These are phyloP conservation scores for Diadegma fenestrale DNA, from an alignment of 2,888 invertebrate genomes.

Conservation along the genomic window DNA sequence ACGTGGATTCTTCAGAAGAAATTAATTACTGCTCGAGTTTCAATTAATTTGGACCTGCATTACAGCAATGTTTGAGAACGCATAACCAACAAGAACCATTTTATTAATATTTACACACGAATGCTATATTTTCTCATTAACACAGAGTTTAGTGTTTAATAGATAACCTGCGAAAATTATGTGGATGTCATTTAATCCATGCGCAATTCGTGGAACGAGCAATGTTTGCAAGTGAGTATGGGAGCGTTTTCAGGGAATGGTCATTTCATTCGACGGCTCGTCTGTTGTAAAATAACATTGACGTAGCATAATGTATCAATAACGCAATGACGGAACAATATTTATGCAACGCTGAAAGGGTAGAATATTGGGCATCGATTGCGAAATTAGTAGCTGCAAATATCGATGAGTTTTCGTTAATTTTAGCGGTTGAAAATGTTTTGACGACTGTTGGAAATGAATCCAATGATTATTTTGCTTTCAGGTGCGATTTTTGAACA, in stretches of 20 bases:
- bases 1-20: not conserved
- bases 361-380: slow-evolving; percentile 75
- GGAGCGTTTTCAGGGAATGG: slow-evolving; percentile 20
- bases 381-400: slow-evolving; percentile 73
- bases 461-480: not conserved
- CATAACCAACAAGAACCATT: not conserved
- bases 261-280: not conserved
- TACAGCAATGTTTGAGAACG: not conserved
- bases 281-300: not conserved
- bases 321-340: slow-evolving; percentile 26
- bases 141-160: slow-evolving; percentile 2
- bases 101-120: not conserved
- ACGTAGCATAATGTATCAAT: slow-evolving; percentile 7
- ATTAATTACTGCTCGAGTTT: not conserved
- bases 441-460: not conserved
- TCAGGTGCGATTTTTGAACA: slow-evolving; percentile 97
- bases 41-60: not conserved
- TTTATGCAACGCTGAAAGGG: slow-evolving; percentile 8
- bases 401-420: slow-evolving; percentile 17
- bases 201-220: not conserved
- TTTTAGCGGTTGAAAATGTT: not conserved
- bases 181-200: not conserved
- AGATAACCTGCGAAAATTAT: not conserved
- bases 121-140: not conserved
- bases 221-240: slow-evolving; percentile 16